Evolutionary conservation across 2,113 vertebrate genomes (phyloP).

Genomic region (Pterophyllum scalare): DNA sequence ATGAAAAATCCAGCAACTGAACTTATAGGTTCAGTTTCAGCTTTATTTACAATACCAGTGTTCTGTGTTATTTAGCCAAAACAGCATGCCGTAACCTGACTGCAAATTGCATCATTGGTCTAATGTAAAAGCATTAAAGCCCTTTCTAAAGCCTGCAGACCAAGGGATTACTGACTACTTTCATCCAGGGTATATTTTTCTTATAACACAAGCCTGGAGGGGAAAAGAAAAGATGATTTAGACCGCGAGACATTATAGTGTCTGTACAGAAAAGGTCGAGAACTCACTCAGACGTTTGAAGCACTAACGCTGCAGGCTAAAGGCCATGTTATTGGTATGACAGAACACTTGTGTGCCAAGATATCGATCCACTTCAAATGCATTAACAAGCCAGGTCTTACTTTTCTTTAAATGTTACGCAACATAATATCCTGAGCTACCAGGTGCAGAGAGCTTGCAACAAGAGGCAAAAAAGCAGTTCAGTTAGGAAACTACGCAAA

Average conservation of each 20-base stretch:
- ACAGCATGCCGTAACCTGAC: not conserved
- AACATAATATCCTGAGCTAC: not conserved
- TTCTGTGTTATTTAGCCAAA: not conserved
- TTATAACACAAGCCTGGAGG: slow-evolving; percentile 27
- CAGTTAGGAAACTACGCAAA: slow-evolving; percentile 8
- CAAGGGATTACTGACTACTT: slow-evolving; percentile 21
- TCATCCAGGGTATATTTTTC: not conserved
- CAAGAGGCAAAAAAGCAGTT: not conserved
- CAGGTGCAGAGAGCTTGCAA: not conserved
- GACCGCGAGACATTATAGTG: slow-evolving; percentile 10
- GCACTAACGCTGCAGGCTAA: not conserved
- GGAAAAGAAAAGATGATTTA: not conserved
- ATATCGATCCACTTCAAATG: slow-evolving; percentile 44
- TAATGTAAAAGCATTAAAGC: slow-evolving; percentile 31
- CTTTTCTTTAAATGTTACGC: not conserved
- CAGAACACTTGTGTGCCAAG: slow-evolving; percentile 11
- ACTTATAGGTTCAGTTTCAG: not conserved
- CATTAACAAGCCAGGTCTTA: not conserved
- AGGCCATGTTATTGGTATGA: slow-evolving; percentile 29
- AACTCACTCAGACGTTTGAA: not conserved
- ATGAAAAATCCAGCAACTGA: not conserved
- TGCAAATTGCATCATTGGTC: not conserved
- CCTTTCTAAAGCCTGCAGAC: not conserved
- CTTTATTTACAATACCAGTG: not conserved
- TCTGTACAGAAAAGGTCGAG: slow-evolving; percentile 19